phyloP scores from a whole-genome alignment of 2,113 vertebrate species.

The Drymodes brunneopygia region DNA sequence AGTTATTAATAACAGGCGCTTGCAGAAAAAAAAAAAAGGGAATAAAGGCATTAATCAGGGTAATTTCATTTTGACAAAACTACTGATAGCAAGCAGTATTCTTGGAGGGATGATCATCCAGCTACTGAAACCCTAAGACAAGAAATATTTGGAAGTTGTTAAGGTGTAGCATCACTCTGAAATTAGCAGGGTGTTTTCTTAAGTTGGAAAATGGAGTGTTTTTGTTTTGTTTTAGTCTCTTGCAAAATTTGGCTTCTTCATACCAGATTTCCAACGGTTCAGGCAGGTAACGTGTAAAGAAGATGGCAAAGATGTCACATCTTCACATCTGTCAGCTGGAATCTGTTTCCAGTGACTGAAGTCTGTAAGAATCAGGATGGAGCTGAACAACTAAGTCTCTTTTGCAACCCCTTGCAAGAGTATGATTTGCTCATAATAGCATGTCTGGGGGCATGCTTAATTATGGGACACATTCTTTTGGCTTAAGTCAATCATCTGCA shows the following conservation, averaged over 20 bases:
- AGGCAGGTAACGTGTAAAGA: neutral
- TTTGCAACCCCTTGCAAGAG: neutral
- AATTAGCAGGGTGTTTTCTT: neutral
- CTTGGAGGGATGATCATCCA: slow-evolving; percentile 3
- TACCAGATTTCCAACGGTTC: neutral
- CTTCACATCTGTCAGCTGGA: neutral
- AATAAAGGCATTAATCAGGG: neutral
- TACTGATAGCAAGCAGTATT: slow-evolving; percentile 15
- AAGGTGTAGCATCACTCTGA: neutral
- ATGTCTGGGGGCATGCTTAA: neutral
- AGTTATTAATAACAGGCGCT: slow-evolving; percentile 14
- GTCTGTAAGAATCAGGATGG: neutral
- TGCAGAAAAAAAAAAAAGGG: neutral
- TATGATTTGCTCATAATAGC: neutral
- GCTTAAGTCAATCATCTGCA: neutral
- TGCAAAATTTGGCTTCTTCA: neutral
- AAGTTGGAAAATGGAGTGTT: rapidly evolving
- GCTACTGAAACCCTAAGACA: neutral
- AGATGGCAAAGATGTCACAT: neutral
- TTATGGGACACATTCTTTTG: neutral
- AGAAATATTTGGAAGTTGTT: neutral
- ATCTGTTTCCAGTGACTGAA: neutral
- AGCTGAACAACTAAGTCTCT: neutral
- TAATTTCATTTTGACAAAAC: slow-evolving; percentile 24
- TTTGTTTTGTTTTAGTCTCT: neutral